Evolutionary conservation across 2,113 vertebrate genomes (phyloP).

Genomic region (Dipodomys spectabilis): DNA sequence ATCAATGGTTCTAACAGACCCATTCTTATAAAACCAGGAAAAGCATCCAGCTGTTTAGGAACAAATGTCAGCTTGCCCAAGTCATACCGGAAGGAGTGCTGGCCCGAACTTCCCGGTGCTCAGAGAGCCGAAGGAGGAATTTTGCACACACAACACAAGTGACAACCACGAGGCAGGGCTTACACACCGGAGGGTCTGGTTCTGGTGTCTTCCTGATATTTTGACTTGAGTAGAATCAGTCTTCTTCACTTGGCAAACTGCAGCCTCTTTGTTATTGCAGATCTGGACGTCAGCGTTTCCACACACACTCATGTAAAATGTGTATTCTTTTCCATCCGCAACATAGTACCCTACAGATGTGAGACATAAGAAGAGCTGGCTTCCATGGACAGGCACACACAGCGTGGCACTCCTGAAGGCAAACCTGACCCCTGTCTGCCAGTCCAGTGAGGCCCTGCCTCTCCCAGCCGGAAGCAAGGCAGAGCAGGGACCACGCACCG

Average conservation of each 20-base stretch:
- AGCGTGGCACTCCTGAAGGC: accelerated
- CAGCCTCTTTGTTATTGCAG: slow-evolving; percentile 83
- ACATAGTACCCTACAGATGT: slow-evolving; percentile 70
- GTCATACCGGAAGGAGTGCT: not conserved
- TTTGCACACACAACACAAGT: not conserved
- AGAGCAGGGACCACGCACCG: slow-evolving; percentile 81
- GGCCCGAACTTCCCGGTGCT: not conserved
- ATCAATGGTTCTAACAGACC: not conserved
- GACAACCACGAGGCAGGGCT: accelerated
- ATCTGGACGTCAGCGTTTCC: slow-evolving; percentile 69
- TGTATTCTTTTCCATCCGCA: slow-evolving; percentile 87
- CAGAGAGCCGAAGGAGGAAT: accelerated
- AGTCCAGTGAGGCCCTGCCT: not conserved
- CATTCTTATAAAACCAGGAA: not conserved
- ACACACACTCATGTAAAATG: slow-evolving; percentile 94
- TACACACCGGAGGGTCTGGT: slow-evolving; percentile 93
- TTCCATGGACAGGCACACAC: accelerated
- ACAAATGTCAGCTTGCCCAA: not conserved
- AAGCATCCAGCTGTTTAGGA: not conserved
- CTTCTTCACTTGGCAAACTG: slow-evolving; percentile 95
- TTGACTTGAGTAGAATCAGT: slow-evolving; percentile 65
- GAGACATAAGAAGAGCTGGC: accelerated
- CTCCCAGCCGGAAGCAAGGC: not conserved
- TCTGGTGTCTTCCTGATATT: slow-evolving; percentile 90
- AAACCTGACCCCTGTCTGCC: not conserved